These are phyloP conservation scores for Clinocottus analis DNA, from an alignment of 2,113 vertebrate species.

Conservation along the genomic window DNA sequence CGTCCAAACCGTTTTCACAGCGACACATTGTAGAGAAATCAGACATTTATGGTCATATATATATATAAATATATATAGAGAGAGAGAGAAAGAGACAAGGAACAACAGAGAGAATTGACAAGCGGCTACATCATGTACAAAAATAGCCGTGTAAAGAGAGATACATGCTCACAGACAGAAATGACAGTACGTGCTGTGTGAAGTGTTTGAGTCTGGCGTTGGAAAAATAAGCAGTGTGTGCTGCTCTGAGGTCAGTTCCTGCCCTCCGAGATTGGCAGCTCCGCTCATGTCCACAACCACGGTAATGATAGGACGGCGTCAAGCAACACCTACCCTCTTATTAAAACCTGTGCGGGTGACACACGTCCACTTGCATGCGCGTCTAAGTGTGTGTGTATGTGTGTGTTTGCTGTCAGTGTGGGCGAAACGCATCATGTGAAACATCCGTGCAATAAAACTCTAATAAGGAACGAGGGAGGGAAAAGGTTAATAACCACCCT, in stretches of 20 bases:
- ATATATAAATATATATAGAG: no score
- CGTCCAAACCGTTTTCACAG: not conserved
- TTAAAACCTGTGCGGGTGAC: slow-evolving; percentile 63
- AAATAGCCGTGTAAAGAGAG: not conserved
- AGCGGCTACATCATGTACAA: not conserved
- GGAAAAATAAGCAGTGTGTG: slow-evolving; percentile 40
- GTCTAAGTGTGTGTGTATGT: not conserved
- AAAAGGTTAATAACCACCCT: slow-evolving; percentile 77
- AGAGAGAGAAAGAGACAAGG: slow-evolving; percentile 1
- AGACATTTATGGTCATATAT: not conserved
- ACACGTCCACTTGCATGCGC: slow-evolving; percentile 3
- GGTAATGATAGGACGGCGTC: slow-evolving; percentile 64
- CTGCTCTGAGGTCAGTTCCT: slow-evolving; percentile 17
- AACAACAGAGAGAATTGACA: not conserved
- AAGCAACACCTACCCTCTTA: slow-evolving; percentile 59
- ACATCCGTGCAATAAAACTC: slow-evolving; percentile 64
- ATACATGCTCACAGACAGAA: not conserved
- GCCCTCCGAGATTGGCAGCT: slow-evolving; percentile 57
- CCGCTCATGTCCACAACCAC: slow-evolving; percentile 39
- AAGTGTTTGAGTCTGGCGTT: slow-evolving; percentile 18
- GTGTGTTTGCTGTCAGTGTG: slow-evolving; percentile 8
- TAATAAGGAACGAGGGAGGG: slow-evolving; percentile 56
- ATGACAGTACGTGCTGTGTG: not conserved
- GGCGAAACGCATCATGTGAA: slow-evolving; percentile 49
- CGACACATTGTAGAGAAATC: not conserved